Evolutionary conservation across 2,113 vertebrate genomes (phyloP), one percentile per base, ranked within the genome.

Genomic region (Leucopsar rothschildi): DNA sequence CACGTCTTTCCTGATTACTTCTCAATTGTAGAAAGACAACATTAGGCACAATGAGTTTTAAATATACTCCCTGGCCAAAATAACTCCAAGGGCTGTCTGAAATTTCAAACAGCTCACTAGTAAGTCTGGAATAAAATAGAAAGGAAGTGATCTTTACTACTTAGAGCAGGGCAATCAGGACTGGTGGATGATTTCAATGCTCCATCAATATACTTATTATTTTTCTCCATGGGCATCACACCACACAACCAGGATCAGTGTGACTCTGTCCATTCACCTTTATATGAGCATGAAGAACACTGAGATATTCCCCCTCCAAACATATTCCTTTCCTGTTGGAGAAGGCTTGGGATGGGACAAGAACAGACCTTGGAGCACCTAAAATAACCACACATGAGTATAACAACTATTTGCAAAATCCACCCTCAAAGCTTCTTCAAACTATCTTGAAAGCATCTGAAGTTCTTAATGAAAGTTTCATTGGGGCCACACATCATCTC

Each of bases 61-160:
- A 97, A 97, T 97, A 96, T 95, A 96, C 93, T 97, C 94, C 80
- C 53, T 96, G 92, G 69, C 69, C 94, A 94, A 96, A 97, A 96
- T 90, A 92, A 95, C 93, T 96, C 93, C 69, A 49, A 95, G 82
- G 76, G 72, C 77, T 93, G 93, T 96, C 92, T 96, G 95, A 92
- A 94, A 95, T 96, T 94, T 95, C 88, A 78, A 81, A 37, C 9
- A 6, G 45, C 80, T 94, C 27, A 2, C 80, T 84, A 8, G 28
- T 42, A 61, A 90, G 76, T 56, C 72, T 88, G 57, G 69, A 94
- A 88, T 50, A 39, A 88, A 88, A 68, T 31, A 47, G 2, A 88
- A 76, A 88, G 37, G 56, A 79, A 92, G 16, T 13, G 44, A 66
- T 61, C 33, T 12, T 45, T 57, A 5, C 39, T 31, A 40, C 5